Evolutionary conservation across 2,113 vertebrate species (phyloP).

Genomic region (Neolamprologus ventralis): DNA sequence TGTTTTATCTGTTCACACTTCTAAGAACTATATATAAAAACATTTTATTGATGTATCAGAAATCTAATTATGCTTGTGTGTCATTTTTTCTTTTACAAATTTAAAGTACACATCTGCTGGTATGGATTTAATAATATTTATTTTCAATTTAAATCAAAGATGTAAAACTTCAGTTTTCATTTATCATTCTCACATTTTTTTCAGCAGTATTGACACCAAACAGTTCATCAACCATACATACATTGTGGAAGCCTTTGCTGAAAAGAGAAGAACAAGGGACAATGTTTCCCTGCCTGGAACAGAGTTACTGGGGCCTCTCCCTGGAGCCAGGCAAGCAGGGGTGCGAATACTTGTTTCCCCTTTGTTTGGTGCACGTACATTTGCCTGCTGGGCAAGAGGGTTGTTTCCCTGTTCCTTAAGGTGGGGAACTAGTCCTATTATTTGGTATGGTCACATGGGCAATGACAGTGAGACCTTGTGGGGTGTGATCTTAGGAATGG

Average conservation of each 20-base stretch:
- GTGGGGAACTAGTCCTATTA: not conserved
- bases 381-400: not conserved
- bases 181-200: not conserved
- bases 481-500: not conserved
- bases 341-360: not conserved
- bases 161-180: not conserved
- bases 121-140: not conserved
- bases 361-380: not conserved
- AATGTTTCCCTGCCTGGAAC: not conserved
- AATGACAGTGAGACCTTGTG: not conserved
- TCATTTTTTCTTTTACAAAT: not conserved
- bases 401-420: not conserved
- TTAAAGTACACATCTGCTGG: not conserved
- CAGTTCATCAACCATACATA: not conserved
- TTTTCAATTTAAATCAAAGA: not conserved
- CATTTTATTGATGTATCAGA: not conserved
- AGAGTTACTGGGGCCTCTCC: not conserved
- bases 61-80: not conserved
- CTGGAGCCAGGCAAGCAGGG: not conserved
- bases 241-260: not conserved
- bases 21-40: not conserved
- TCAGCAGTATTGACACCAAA: fast-evolving
- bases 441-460: not conserved
- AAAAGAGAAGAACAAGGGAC: too few relatives aligned
- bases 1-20: not conserved